A percentile compares a stretch with the other conserved stretches of the same genome.
phyloP scores from a whole-genome alignment of 1,140 invertebrate genomes.

The Drosophila prosaltans region DNA sequence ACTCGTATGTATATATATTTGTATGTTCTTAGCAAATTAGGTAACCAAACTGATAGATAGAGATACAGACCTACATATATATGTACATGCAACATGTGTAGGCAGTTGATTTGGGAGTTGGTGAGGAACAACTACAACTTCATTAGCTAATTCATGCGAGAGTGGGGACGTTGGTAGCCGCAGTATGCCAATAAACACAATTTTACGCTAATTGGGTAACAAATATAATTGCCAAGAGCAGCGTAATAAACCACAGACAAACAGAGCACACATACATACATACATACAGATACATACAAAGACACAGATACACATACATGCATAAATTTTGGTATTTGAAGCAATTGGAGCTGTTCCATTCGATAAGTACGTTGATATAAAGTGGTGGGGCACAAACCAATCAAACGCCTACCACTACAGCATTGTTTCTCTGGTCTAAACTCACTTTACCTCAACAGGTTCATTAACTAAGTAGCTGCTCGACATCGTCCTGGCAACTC shows the following conservation, averaged over 20 bases:
- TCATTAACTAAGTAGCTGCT: constrained; percentile 73
- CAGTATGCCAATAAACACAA: constrained; percentile 77
- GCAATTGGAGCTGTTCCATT: constrained; percentile 33
- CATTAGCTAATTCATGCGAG: constrained; percentile 74
- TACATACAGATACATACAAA: constrained; percentile 9
- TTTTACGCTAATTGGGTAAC: constrained; percentile 82
- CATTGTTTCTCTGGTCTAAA: constrained; percentile 41
- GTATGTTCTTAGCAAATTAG: constrained; percentile 74
- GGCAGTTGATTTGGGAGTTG: background rate
- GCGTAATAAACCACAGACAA: constrained; percentile 78
- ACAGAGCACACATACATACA: constrained; percentile 44
- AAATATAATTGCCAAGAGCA: constrained; percentile 82
- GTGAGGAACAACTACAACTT: constrained; percentile 67
- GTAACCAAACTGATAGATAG: constrained; percentile 74
- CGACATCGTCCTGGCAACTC: constrained; percentile 57
- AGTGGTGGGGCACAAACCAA: constrained; percentile 25
- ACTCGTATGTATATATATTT: constrained; percentile 15
- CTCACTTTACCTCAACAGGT: constrained; percentile 71
- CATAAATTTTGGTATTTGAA: constrained; percentile 58
- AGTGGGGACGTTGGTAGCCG: constrained; percentile 30
- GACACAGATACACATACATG: constrained; percentile 15
- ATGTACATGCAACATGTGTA: constrained; percentile 16
- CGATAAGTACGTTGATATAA: constrained; percentile 43
- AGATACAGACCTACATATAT: constrained; percentile 9
- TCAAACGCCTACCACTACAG: constrained; percentile 40